Evolutionary conservation across 2,113 vertebrate species (phyloP).

Genomic region (Astur gentilis): DNA sequence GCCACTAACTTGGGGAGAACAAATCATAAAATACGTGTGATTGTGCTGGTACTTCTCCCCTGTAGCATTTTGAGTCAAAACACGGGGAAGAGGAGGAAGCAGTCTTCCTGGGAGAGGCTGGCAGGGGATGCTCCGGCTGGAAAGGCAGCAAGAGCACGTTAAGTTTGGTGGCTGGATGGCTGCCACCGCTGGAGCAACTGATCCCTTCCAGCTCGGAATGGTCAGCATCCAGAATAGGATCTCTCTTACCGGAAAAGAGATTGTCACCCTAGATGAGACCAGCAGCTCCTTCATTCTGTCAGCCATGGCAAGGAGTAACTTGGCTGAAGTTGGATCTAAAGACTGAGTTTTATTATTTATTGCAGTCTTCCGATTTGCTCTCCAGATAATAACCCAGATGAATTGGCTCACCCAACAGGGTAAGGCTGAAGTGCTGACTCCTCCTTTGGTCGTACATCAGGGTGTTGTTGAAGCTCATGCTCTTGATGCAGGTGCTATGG

Average conservation of each 20-base stretch:
- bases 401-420: not conserved
- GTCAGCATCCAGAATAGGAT: not conserved
- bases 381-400: not conserved
- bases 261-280: not conserved
- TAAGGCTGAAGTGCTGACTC: not conserved
- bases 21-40: accelerated
- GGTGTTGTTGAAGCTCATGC: not conserved
- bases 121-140: not conserved
- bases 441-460: not conserved
- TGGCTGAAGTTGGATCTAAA: not conserved
- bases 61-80: not conserved
- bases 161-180: not conserved
- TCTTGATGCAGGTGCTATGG: not conserved
- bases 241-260: not conserved
- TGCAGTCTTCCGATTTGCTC: not conserved
- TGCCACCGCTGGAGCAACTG: not conserved
- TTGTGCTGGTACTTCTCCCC: too few relatives aligned
- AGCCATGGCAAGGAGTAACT: not conserved
- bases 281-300: not conserved
- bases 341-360: not conserved
- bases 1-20: accelerated
- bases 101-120: not conserved
- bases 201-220: not conserved
- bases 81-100: not conserved
- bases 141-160: not conserved